Evolutionary conservation across 2,888 invertebrate species (phyloP).

Genomic region (Nipponacmea schrenckii): DNA sequence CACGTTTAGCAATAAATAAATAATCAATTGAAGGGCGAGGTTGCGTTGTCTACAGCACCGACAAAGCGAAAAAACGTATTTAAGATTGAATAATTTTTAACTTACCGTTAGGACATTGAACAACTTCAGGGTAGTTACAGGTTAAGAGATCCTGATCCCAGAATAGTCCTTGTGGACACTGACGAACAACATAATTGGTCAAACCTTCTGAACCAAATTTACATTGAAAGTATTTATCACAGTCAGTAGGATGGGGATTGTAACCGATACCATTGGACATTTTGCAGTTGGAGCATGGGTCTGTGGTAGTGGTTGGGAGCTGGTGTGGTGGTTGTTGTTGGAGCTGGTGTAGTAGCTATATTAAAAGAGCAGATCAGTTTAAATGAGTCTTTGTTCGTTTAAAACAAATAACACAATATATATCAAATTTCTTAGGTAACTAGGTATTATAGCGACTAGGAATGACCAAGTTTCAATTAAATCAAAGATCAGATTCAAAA

Average conservation of each 20-base stretch:
- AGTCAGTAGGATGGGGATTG: conserved; percentile 32
- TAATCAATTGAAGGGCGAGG: no score
- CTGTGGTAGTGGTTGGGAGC: background rate
- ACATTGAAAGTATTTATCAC: conserved; percentile 36
- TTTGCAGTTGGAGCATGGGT: conserved; percentile 28
- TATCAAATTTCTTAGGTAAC: no score
- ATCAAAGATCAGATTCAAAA: no score
- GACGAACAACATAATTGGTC: conserved; percentile 22
- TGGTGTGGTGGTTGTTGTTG: background rate
- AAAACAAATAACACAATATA: no score
- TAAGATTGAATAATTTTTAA: no score
- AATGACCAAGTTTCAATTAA: no score
- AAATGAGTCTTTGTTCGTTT: no score
- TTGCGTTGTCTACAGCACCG: no score
- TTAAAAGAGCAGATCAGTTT: no score
- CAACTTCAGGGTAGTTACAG: conserved; percentile 26
- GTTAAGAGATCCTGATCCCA: conserved; percentile 34
- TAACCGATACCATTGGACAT: conserved; percentile 36
- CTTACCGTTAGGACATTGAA: conserved; percentile 31
- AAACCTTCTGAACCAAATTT: conserved; percentile 22
- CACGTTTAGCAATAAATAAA: background rate
- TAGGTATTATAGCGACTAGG: no score
- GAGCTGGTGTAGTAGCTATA: background rate
- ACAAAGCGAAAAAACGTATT: no score
- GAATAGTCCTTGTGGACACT: conserved; percentile 32